A percentile compares a stretch with the other conserved stretches of the same genome.
These are phyloP conservation scores for Nasonia vitripennis DNA, from an alignment of 1,140 invertebrate genomes.

Conservation along the genomic window DNA sequence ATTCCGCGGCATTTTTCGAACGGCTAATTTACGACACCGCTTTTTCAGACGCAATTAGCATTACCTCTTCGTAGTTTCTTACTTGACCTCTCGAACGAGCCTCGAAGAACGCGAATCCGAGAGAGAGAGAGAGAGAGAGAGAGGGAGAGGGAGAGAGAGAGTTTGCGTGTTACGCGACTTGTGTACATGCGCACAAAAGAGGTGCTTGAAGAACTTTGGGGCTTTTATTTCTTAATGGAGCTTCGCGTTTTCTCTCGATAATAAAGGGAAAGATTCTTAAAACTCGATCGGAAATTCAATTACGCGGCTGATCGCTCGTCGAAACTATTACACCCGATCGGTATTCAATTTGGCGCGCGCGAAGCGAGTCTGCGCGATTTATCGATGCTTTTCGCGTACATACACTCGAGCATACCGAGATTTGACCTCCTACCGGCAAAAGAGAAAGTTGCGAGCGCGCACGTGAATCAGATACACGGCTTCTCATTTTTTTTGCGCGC, in stretches of 20 bases:
- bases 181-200: not conserved
- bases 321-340: not conserved
- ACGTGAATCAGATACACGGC: constrained; percentile 48
- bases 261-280: too few relatives aligned
- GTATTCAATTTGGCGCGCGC: constrained; percentile 37
- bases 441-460: constrained; percentile 43
- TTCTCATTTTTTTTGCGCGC: not conserved
- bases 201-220: not conserved
- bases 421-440: constrained; percentile 45
- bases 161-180: constrained; percentile 27
- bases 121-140: too few relatives aligned
- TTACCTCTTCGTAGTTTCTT: constrained; percentile 16
- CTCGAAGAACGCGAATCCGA: not conserved
- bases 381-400: constrained; percentile 35
- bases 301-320: not conserved
- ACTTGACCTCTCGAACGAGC: not conserved
- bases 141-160: too few relatives aligned
- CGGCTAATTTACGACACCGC: constrained; percentile 46
- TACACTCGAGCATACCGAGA: not conserved
- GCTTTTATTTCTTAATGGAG: too few relatives aligned
- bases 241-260: not conserved
- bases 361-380: constrained; percentile 28
- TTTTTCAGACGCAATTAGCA: constrained; percentile 49
- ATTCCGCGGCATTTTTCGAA: constrained; percentile 24
- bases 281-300: constrained; percentile 4